Conservation (phyloP, 1,140 invertebrate genomes). For the Schlechtendalia chinensis region DNA sequence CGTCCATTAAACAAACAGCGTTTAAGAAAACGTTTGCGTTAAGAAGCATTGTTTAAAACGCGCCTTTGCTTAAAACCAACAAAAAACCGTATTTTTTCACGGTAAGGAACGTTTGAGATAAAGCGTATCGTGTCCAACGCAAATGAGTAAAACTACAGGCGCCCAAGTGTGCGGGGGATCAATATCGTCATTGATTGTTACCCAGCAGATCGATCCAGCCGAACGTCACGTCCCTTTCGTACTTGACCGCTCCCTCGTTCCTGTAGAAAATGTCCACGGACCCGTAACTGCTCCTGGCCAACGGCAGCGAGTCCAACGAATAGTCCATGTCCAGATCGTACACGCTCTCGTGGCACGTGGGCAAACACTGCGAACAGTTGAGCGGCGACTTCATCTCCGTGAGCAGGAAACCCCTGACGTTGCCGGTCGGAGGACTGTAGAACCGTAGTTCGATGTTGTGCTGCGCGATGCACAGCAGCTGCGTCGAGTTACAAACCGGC, state of each 20-base stretch:
- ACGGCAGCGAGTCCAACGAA: constrained; percentile 51
- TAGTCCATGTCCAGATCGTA: constrained; percentile 53
- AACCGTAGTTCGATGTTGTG: constrained; percentile 52
- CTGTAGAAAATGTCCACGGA: constrained; percentile 54
- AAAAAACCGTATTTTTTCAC: no score
- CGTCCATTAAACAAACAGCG: no score
- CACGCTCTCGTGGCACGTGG: constrained; percentile 54
- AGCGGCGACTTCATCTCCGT: constrained; percentile 50
- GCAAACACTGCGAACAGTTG: constrained; percentile 53
- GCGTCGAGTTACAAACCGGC: constrained; percentile 52
- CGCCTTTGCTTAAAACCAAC: no score
- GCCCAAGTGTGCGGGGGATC: no score
- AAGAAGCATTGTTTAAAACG: no score
- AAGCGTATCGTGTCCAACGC: no score
- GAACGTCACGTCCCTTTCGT: constrained; percentile 54
- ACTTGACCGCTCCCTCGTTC: constrained; percentile 54
- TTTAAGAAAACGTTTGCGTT: no score
- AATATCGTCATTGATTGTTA: no score
- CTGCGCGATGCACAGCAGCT: constrained; percentile 52
- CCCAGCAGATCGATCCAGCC: constrained; percentile 54
- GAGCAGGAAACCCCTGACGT: constrained; percentile 51
- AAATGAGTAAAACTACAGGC: no score
- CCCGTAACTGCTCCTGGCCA: constrained; percentile 51
- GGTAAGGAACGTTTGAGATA: no score
- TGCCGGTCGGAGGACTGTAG: constrained; percentile 52